Evolutionary conservation across 2,113 vertebrate species (phyloP).

Genomic region (Nothobranchius furzeri): DNA sequence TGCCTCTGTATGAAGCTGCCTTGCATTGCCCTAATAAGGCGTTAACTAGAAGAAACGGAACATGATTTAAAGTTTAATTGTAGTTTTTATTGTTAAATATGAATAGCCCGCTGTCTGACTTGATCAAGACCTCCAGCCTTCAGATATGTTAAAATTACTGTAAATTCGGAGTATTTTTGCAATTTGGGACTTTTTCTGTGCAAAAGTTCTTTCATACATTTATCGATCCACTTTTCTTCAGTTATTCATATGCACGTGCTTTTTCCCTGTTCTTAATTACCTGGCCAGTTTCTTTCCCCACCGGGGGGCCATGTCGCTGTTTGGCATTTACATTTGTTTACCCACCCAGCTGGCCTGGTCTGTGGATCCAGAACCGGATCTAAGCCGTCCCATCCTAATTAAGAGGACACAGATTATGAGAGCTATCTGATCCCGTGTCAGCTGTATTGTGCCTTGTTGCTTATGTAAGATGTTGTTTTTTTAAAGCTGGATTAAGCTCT

Average conservation of each 20-base stretch:
- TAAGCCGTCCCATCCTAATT: conserved; percentile 16
- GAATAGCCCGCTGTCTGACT: no score
- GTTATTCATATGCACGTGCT: no score
- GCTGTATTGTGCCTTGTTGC: conserved; percentile 1
- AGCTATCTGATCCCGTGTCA: conserved; percentile 37
- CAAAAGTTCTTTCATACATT: not conserved
- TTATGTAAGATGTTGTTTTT: conserved; percentile 40
- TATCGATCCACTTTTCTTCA: not conserved
- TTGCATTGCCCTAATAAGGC: no score
- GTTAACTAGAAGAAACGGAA: not conserved
- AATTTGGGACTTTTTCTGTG: not conserved
- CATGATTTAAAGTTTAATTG: no score
- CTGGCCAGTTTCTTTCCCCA: no score
- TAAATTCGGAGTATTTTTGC: not conserved
- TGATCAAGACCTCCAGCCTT: not conserved
- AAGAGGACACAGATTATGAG: conserved; percentile 22
- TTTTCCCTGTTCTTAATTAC: no score
- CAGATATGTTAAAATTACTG: not conserved
- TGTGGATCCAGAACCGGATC: conserved; percentile 11
- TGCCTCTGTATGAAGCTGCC: no score
- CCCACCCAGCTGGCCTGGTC: not conserved
- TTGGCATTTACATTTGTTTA: not conserved
- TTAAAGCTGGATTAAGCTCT: conserved; percentile 56
- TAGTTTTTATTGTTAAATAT: no score
- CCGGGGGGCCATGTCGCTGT: no score